These are phyloP conservation scores for Brachionus koreanus DNA, from an alignment of 1,140 invertebrate genomes.

Conservation along the genomic window DNA sequence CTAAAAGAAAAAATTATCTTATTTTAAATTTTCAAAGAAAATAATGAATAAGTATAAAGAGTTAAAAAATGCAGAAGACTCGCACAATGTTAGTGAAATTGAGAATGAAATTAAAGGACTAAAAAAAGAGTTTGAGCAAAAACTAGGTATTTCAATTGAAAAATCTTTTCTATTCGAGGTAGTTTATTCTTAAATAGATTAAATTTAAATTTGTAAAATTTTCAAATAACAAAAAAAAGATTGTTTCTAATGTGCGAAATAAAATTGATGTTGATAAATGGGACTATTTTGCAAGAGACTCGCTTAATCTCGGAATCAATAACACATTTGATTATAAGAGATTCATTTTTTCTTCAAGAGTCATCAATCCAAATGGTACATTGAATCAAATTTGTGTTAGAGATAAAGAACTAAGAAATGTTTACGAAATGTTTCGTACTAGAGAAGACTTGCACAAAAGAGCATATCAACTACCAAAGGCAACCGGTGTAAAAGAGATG, in stretches of 20 bases:
- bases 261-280: slow-evolving; percentile 71
- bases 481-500: slow-evolving; percentile 60
- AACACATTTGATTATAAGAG: slow-evolving; percentile 60
- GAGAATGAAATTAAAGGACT: not conserved
- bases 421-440: slow-evolving; percentile 61
- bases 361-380: slow-evolving; percentile 50
- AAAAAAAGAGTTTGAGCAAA: not conserved
- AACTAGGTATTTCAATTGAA: not conserved
- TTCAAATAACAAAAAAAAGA: slow-evolving; percentile 53
- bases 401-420: slow-evolving; percentile 57
- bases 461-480: slow-evolving; percentile 62
- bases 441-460: slow-evolving; percentile 58
- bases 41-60: not conserved
- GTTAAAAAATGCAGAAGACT: not conserved
- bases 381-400: slow-evolving; percentile 57
- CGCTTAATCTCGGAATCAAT: slow-evolving; percentile 59
- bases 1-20: not conserved
- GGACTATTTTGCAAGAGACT: slow-evolving; percentile 68
- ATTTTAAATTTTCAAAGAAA: not conserved
- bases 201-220: not conserved
- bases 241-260: slow-evolving; percentile 65
- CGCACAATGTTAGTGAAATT: not conserved
- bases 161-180: slow-evolving; percentile 34
- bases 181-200: not conserved
- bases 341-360: slow-evolving; percentile 56